Evolutionary conservation across 2,797 vertebrate species (phyloP).

Genomic region (Scolopax bukidnonensis): DNA sequence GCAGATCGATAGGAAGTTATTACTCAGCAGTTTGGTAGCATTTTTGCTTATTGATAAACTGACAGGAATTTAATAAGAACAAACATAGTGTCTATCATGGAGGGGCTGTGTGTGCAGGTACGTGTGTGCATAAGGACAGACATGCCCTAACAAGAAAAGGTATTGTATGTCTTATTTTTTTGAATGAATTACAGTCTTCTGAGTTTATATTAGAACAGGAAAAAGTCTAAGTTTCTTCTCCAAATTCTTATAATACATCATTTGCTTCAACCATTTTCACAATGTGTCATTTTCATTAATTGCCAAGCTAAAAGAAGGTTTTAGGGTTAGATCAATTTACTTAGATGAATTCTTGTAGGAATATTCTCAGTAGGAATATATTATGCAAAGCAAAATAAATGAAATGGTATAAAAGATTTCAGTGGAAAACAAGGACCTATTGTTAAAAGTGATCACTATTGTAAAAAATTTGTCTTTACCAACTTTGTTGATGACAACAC

Average conservation of each 20-base stretch:
- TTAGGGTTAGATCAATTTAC: background rate
- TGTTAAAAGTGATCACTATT: background rate
- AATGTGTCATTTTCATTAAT: conserved; percentile 18
- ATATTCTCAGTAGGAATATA: background rate
- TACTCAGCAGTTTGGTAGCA: background rate
- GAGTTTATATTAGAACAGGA: background rate
- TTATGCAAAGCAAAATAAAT: background rate
- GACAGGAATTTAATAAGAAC: background rate
- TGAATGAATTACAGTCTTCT: background rate
- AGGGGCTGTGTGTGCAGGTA: fast-evolving
- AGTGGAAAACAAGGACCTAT: background rate
- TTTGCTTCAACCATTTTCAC: background rate
- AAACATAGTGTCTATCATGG: background rate
- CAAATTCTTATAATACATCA: background rate
- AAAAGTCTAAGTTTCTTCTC: background rate
- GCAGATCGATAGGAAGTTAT: background rate
- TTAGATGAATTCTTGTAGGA: background rate
- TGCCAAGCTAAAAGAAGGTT: background rate
- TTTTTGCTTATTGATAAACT: background rate
- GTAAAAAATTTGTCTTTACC: background rate
- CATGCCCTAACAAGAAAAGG: background rate
- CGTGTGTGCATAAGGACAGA: fast-evolving
- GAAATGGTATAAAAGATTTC: background rate
- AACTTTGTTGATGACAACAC: background rate
- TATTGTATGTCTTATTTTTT: background rate